Evolutionary conservation across 1,140 invertebrate genomes (phyloP), one percentile per base, ranked within the genome.

Genomic region (Cydia fagiglandana): DNA sequence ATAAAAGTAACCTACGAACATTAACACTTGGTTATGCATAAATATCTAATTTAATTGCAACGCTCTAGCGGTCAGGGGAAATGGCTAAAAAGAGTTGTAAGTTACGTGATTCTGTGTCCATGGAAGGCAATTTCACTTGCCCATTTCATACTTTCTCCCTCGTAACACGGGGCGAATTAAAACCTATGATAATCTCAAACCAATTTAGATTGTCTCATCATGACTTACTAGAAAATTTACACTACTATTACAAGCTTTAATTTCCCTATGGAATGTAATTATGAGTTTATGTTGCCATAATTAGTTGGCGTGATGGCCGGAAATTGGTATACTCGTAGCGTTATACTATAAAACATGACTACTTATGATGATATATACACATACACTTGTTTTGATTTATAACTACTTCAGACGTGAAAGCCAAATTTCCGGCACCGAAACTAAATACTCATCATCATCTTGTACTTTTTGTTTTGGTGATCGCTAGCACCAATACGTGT

Each of bases 181-280:
- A 70, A 70, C 64, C 66, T 70, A 70, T 70, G 66, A 34, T 70
- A 41, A 70, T 70, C 20, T 38, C 9, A 61, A 70, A 70, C 66
- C 6, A 45, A 38, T 70, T 70, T 41, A 34, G 38, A 12, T 30
- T 15, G 66, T 9, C n/a, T 70, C 66, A 41, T 70, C 34, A 20
- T 41, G 34, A 41, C 34, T 45, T 17, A n/a, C 24, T 70, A 70
- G 15, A 70, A 70, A 70, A 70, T n/a, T 68, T 38, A 68, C n/a
- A 34, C 3, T 17, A 38, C 34, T 45, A 45, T 70, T 70, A 70
- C 7, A 38, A 70, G 30, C 34, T 70, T 30, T 38, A 70, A 70
- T 70, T 70, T 70, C 66, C 34, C 20, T 61, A 24, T 24, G 6
- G n/a, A 61, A 61, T n/a, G 6, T 24, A 61, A 61, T 61, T 24